Base-by-base conservation (phyloP, 2,113 vertebrate genomes). In the Oreotrochilus melanogaster region DNA sequence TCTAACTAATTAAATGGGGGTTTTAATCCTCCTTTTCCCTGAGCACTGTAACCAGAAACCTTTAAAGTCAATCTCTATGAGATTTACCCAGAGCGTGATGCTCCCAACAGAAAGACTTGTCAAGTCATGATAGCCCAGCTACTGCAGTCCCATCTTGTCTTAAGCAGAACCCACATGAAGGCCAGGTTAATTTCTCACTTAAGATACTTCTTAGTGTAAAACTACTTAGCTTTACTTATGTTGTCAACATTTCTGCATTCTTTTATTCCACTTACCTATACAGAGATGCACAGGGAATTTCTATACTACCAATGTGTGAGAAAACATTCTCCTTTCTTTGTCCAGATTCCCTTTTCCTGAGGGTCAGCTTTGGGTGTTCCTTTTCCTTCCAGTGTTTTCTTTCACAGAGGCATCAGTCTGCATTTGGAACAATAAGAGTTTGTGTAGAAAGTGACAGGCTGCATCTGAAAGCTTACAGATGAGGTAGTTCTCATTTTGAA, bases 341-440 rank as follows among this genome's bases (percentile, higher is more conserved):
- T 25, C 11, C 24, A 69, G 28, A 56, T 54, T 47, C 14, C n/a
- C 18, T 79, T n/a, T 45, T 72, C 30, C n/a, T 53, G 21, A 60
- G 16, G 16, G 35, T 31, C 33, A 72, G 2, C 31, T 82, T 85
- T 82, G 39, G n/a, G 64, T 43, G 16, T 70, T 35, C 11, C 45
- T 81, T 91, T 92, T 73, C 42, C 31, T 88, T 91, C 66, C 24
- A 48, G 64, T 85, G 14, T 62, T 7, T 10, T 85, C 24, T 87
- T 71, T 84, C 37, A 65, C 6, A 18, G 14, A 60, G 7, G 13
- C 30, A 28, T 72, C 31, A 61, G 0, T 86, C 31, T 88, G 8
- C 21, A 35, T 66, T 91, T 82, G 51, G 11, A 85, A 66, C 61
- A 45, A 69, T 18, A 3, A 23, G 45, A 9, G 5, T 66, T 73